Evolutionary conservation across 2,113 vertebrate species (phyloP).

Genomic region (Girardinichthys multiradiatus): DNA sequence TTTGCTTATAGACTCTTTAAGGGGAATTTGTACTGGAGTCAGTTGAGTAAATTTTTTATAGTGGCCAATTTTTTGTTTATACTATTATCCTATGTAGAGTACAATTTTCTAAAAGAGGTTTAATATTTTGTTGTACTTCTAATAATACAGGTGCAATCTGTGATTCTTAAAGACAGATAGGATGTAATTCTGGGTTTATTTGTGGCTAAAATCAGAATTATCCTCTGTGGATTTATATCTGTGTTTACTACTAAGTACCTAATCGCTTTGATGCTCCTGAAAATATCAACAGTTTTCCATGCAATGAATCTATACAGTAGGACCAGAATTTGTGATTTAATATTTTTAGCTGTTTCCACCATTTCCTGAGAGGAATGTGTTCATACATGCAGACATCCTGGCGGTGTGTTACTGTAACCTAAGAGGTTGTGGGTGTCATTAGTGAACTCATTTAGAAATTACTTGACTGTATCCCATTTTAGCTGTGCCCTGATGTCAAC

Average conservation of each 20-base stretch:
- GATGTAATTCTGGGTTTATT: background rate
- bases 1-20: background rate
- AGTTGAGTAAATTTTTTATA: background rate
- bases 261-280: background rate
- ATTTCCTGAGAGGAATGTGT: slow-evolving; percentile 69
- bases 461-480: slow-evolving; percentile 49
- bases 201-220: background rate
- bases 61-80: too few species aligned
- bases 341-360: slow-evolving; percentile 59
- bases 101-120: background rate
- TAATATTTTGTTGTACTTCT: background rate
- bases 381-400: slow-evolving; percentile 73
- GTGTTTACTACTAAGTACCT: background rate
- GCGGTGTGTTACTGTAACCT: slow-evolving; percentile 54
- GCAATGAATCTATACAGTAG: background rate
- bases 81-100: background rate
- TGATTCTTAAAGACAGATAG: background rate
- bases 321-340: slow-evolving; percentile 50
- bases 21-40: background rate
- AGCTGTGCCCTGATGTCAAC: slow-evolving; percentile 2
- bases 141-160: background rate
- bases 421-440: slow-evolving; percentile 62
- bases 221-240: background rate
- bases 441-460: slow-evolving; percentile 50
- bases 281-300: background rate